Conservation (phyloP, 2,113 vertebrate genomes). For the Ramphastos sulfuratus region DNA sequence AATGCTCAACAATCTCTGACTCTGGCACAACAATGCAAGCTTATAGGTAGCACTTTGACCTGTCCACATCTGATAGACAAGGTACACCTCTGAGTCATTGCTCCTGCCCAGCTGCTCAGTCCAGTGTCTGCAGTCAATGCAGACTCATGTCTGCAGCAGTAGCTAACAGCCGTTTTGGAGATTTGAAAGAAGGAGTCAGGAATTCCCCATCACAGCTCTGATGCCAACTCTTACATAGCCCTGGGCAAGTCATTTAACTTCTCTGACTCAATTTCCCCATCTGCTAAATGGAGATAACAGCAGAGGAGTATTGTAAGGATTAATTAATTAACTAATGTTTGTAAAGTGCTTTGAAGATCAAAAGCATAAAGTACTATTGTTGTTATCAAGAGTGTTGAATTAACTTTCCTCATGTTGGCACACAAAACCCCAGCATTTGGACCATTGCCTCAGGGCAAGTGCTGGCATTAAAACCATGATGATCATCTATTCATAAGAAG, state of each 20-base stretch:
- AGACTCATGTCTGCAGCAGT: background rate
- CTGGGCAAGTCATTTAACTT: constrained; percentile 26
- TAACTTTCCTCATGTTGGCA: constrained; percentile 64
- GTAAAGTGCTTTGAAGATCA: constrained; percentile 53
- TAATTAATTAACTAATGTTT: constrained; percentile 61
- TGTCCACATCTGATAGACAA: background rate
- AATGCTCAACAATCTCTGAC: background rate
- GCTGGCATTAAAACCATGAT: constrained; percentile 1
- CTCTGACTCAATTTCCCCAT: constrained; percentile 51
- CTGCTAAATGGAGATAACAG: constrained; percentile 39
- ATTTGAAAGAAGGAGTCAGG: constrained; percentile 33
- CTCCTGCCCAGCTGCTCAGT: background rate
- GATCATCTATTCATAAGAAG: background rate
- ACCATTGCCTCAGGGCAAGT: constrained; percentile 3
- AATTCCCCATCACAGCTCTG: constrained; percentile 52
- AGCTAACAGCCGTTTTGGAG: constrained; percentile 40
- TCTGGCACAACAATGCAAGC: background rate
- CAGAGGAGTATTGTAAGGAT: constrained; percentile 47
- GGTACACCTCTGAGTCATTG: background rate
- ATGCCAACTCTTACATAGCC: constrained; percentile 22
- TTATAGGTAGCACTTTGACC: background rate
- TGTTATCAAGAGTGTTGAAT: constrained; percentile 64
- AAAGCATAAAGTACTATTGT: constrained; percentile 43
- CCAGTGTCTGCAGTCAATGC: background rate
- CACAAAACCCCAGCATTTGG: constrained; percentile 35